phyloP scores from a whole-genome alignment of 2,113 vertebrate genomes.

The Irena cyanogastra region DNA sequence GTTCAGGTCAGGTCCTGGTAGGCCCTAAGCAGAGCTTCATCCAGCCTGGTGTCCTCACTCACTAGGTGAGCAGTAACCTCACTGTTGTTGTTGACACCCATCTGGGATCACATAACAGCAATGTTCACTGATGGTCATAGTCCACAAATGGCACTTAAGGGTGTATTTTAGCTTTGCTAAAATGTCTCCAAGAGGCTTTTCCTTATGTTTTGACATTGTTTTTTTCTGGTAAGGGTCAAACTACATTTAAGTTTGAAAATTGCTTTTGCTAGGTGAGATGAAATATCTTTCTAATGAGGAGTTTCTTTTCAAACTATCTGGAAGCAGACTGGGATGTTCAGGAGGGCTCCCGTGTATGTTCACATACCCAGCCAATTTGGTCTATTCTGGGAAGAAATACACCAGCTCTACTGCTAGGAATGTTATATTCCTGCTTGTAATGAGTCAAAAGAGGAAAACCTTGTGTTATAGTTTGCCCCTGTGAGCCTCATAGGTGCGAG shows the following conservation, averaged over 20 bases:
- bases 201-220: neutral
- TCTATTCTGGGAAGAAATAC: neutral
- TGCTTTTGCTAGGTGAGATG: neutral
- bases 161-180: neutral
- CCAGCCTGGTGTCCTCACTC: neutral
- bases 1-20: neutral
- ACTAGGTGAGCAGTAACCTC: neutral
- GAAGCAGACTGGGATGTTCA: neutral
- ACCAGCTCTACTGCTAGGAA: neutral
- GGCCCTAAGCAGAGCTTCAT: neutral
- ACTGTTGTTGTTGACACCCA: neutral
- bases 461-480: neutral
- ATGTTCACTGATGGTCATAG: neutral
- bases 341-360: neutral
- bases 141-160: neutral
- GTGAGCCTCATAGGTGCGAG: neutral
- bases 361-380: neutral
- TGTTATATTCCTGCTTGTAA: neutral
- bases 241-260: neutral
- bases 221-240: neutral
- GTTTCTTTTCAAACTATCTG: neutral
- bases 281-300: neutral
- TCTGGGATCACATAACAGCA: neutral
- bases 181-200: neutral
- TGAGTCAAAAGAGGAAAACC: neutral